Evolutionary conservation across 2,797 vertebrate genomes (phyloP).

Genomic region (Columba guinea): DNA sequence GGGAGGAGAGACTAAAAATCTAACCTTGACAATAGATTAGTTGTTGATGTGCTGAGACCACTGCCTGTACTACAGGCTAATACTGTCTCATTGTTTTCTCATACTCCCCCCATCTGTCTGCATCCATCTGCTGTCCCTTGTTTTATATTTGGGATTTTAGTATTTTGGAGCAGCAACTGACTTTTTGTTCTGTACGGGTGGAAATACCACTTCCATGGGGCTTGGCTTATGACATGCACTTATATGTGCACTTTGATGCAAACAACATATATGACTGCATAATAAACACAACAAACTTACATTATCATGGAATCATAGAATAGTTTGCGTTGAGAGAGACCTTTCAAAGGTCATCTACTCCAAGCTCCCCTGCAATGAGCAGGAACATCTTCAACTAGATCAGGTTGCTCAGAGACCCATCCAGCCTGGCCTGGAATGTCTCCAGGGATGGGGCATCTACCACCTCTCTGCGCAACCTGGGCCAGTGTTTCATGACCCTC

Average conservation of each 20-base stretch:
- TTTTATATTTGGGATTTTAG: conserved; percentile 64
- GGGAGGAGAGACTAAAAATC: background rate
- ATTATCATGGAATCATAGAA: too few species aligned
- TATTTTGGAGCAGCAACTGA: conserved; percentile 54
- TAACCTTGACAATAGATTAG: conserved; percentile 42
- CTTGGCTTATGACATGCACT: background rate
- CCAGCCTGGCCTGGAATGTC: too few species aligned
- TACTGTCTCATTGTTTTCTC: conserved; percentile 66
- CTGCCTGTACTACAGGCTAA: conserved; percentile 57
- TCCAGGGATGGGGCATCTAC: too few species aligned
- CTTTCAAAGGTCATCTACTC: too few species aligned
- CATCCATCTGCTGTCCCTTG: conserved; percentile 68
- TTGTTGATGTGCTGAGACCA: conserved; percentile 59
- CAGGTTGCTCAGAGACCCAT: too few species aligned
- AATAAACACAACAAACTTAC: background rate
- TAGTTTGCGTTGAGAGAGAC: too few species aligned
- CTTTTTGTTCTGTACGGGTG: conserved; percentile 47
- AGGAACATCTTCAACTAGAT: too few species aligned
- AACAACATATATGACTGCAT: background rate
- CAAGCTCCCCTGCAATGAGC: too few species aligned
- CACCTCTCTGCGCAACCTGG: too few species aligned
- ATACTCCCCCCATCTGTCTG: conserved; percentile 68
- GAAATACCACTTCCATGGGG: conserved; percentile 33
- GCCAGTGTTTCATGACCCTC: too few species aligned
- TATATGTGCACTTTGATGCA: background rate